These are phyloP conservation scores for Coptotermes formosanus DNA, from an alignment of 1,140 invertebrate species.

Conservation along the genomic window DNA sequence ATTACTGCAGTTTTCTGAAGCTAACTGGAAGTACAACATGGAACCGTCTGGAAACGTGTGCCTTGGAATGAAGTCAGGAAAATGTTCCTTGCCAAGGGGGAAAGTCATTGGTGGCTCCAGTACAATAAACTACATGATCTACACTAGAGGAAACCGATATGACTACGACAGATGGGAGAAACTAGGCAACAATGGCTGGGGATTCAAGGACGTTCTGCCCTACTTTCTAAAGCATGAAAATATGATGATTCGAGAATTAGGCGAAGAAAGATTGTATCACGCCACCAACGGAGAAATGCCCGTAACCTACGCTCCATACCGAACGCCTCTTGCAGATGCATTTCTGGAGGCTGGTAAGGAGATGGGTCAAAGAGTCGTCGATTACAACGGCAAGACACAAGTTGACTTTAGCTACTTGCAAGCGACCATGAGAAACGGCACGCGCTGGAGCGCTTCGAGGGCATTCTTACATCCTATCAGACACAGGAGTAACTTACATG, in stretches of 20 bases:
- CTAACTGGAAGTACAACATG: too few relatives aligned
- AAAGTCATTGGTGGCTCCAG: slow-evolving; percentile 59
- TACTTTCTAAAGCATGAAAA: slow-evolving; percentile 51
- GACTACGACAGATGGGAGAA: slow-evolving; percentile 63
- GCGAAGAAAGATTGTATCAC: slow-evolving; percentile 65
- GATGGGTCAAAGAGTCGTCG: slow-evolving; percentile 63
- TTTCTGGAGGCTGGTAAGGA: slow-evolving; percentile 67
- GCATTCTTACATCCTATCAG: slow-evolving; percentile 62
- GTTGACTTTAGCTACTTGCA: slow-evolving; percentile 55
- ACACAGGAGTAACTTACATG: slow-evolving; percentile 65
- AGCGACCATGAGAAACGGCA: slow-evolving; percentile 63
- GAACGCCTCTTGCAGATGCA: slow-evolving; percentile 61
- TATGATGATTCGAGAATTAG: slow-evolving; percentile 23
- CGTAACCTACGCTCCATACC: slow-evolving; percentile 52
- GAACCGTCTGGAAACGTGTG: too few relatives aligned
- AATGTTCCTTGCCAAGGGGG: slow-evolving; percentile 19
- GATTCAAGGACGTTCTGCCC: slow-evolving; percentile 54
- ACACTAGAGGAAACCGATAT: slow-evolving; percentile 56
- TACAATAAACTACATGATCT: slow-evolving; percentile 63
- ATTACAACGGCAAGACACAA: slow-evolving; percentile 74
- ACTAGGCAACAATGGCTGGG: slow-evolving; percentile 60
- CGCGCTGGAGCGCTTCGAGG: slow-evolving; percentile 60
- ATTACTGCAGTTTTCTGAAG: slow-evolving; percentile 23
- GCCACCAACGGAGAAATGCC: slow-evolving; percentile 50
- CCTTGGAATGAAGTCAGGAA: slow-evolving; percentile 62